A percentile compares a stretch with the other conserved stretches of the same genome.
Conservation (phyloP, 2,888 invertebrate species). For the Cephus runcator region DNA sequence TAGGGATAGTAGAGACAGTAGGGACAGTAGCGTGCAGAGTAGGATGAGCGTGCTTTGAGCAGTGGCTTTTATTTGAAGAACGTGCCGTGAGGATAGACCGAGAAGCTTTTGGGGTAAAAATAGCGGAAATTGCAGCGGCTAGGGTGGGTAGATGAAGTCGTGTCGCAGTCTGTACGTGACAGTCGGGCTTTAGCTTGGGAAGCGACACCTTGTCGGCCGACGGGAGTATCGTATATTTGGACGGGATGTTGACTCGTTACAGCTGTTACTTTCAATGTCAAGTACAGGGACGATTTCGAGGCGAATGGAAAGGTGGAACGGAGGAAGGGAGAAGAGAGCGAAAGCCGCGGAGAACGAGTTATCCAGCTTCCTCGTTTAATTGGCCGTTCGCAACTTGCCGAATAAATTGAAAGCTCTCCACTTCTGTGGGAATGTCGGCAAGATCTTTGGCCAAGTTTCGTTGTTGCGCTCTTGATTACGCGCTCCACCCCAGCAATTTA, state of each 20-base stretch:
- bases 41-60: background rate
- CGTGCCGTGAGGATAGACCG: slow-evolving; percentile 59
- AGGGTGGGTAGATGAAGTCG: slow-evolving; percentile 47
- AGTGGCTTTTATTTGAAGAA: slow-evolving; percentile 61
- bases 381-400: no score
- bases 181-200: slow-evolving; percentile 39
- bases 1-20: slow-evolving; percentile 43
- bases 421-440: no score
- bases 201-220: slow-evolving; percentile 46
- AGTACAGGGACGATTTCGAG: background rate
- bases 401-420: no score
- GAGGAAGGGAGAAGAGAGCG: slow-evolving; percentile 5
- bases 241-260: slow-evolving; percentile 55
- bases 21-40: background rate
- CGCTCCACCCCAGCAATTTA: slow-evolving; percentile 40
- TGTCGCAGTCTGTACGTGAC: slow-evolving; percentile 60
- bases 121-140: slow-evolving; percentile 64
- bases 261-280: slow-evolving; percentile 50
- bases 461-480: no score
- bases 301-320: background rate
- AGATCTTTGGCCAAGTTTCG: no score
- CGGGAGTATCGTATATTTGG: slow-evolving; percentile 47
- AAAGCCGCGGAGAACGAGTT: background rate
- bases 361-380: no score
- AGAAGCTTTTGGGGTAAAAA: slow-evolving; percentile 64